Evolutionary conservation across 1,140 invertebrate genomes (phyloP).

Genomic region (Ceratina calcarata): DNA sequence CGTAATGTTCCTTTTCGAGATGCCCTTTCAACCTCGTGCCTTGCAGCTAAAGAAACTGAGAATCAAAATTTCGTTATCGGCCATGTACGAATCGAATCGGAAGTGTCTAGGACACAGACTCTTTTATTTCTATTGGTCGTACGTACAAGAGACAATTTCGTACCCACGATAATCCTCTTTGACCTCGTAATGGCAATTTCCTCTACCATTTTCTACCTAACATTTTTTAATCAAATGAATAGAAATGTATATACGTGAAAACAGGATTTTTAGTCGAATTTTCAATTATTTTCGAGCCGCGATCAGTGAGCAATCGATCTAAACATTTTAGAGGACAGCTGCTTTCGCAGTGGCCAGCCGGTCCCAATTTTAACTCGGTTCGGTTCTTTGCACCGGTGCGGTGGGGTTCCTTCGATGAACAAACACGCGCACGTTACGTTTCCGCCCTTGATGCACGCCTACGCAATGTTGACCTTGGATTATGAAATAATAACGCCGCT

Average conservation of each 20-base stretch:
- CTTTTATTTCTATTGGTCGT: constrained; percentile 22
- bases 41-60: constrained; percentile 73
- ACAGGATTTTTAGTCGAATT: background rate
- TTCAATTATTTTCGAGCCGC: constrained; percentile 14
- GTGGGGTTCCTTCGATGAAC: constrained; percentile 56
- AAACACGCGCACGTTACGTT: constrained; percentile 69
- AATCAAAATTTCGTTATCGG: constrained; percentile 68
- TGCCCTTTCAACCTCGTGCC: constrained; percentile 76
- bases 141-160: background rate
- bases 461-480: constrained; percentile 41
- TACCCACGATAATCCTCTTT: constrained; percentile 25
- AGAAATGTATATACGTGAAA: background rate
- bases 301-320: constrained; percentile 45
- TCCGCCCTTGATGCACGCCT: constrained; percentile 69
- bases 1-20: constrained; percentile 54
- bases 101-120: constrained; percentile 6
- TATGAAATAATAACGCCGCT: constrained; percentile 51
- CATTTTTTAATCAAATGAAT: background rate
- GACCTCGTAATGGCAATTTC: constrained; percentile 26
- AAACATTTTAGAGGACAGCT: constrained; percentile 74
- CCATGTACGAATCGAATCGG: constrained; percentile 6
- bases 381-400: constrained; percentile 60
- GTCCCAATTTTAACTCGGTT: constrained; percentile 67
- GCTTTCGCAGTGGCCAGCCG: constrained; percentile 73
- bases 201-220: background rate